Conservation (phyloP, 1,140 invertebrate genomes). For the Temnothorax longispinosus region DNA sequence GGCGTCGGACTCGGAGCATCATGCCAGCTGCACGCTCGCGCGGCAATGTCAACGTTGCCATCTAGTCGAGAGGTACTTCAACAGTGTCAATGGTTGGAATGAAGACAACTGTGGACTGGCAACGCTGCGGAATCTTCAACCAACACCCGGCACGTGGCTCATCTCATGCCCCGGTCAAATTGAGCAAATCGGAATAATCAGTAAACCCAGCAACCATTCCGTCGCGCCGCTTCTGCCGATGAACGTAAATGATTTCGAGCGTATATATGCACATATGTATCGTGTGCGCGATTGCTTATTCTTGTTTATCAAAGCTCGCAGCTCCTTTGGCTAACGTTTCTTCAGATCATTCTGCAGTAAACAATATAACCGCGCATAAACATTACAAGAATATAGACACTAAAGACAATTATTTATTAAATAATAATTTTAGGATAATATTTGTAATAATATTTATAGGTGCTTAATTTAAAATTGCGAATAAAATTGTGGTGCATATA, state of each 20-base stretch:
- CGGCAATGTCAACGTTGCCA: constrained; percentile 55
- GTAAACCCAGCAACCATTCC: neutral
- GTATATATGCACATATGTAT: neutral
- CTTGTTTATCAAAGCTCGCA: neutral
- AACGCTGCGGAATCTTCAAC: constrained; percentile 56
- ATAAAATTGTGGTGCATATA: neutral
- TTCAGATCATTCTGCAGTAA: neutral
- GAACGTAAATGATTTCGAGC: neutral
- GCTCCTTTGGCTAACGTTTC: neutral
- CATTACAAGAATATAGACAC: too few species aligned
- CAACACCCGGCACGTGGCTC: constrained; percentile 54
- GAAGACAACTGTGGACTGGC: constrained; percentile 15
- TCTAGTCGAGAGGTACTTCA: constrained; percentile 32
- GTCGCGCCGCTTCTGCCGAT: constrained; percentile 6
- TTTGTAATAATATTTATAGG: too few species aligned
- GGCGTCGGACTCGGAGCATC: constrained; percentile 33
- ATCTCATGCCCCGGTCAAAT: constrained; percentile 30
- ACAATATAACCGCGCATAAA: neutral
- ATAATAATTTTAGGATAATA: neutral
- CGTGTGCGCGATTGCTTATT: neutral
- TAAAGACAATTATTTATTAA: neutral
- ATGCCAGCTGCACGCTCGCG: constrained; percentile 18
- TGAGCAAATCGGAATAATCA: constrained; percentile 8
- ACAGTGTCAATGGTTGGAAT: constrained; percentile 53
- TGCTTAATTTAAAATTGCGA: neutral